Evolutionary conservation across 2,888 invertebrate species (phyloP), one percentile per base, ranked within the genome.

Genomic region (Dione juno): DNA sequence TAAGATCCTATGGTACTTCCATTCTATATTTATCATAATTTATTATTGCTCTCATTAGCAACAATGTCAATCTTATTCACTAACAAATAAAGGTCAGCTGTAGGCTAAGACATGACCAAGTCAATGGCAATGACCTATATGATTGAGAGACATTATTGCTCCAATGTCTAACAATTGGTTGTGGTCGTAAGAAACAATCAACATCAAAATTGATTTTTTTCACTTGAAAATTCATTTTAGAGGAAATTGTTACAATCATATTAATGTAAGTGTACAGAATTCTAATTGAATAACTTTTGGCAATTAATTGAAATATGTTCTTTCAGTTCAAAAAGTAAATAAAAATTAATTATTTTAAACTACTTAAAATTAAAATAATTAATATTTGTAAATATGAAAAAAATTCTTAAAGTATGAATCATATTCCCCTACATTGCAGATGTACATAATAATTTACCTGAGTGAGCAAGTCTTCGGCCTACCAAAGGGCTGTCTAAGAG

Each of bases 401-500:
- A 10, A 11, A 21, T 14, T 43, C 10, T 5, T 43, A 9, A 9
- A 28, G 59, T 21, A 43, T 43, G 37, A 16, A 16, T 16, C 37
- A 13, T 19, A 10, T 57, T 57, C 11, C 16, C n/a, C 11, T 37
- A 16, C n/a, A 40, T 6, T 50, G 19, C 6, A 37, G 3, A 75
- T 21, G 35, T 14, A 5, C 13, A 64, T 7, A 64, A 77, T 57
- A 54, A 35, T 66, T 58, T 86, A 91, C 93, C 92, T 89, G 93
- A 88, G 74, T 93, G 91, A 50, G 93, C 92, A 37, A 96, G 94
- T 79, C 96, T 93, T 66, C 95, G 92, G 48, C 95, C 95, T 69
- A 96, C 94, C 21, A 96, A 91, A 3, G 96, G 96, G 84, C 95
- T 96, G 77, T 96, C 95, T 71, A 96, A 95, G 70, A 96, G 93